Base-by-base conservation (phyloP, 2,113 vertebrate genomes). In the Oreotrochilus melanogaster region DNA sequence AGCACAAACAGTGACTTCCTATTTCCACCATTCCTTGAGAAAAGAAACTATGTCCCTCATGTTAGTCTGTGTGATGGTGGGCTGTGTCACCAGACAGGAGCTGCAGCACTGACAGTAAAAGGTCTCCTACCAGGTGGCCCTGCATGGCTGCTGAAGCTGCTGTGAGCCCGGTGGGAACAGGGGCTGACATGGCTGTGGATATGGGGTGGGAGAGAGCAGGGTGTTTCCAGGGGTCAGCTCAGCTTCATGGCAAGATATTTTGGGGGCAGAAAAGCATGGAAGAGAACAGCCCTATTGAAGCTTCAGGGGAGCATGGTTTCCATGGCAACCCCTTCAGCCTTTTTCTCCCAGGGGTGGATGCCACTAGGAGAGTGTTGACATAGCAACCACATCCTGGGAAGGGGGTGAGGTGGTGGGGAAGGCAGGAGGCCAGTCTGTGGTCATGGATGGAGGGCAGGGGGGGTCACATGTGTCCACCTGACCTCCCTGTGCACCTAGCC, bases 151-250 rank as follows among this genome's bases (percentile, higher is more conserved):
- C 11, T 7, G 51, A 58, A 62, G 42, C 23, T 65, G 16, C 61
- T 57, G 51, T 1, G 10, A 33, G 50, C 4, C 7, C 0, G 2
- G 6, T 15, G 30, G 39, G 65, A 82, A 5, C 19, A 25, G 66
- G 18, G 64, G 5, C 28, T 24, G 22, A 3, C 3, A 8, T 0
- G 2, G 58, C 43, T 4, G 0, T n/a, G 42, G 31, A 33, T 30
- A 35, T 6, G 1, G 27, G 13, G 30, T 17, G 22, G 45, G 45
- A 48, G 11, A 39, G 28, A 67, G 30, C 33, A 72, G 53, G 18
- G 14, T 7, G 6, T 0, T 1, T 7, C 25, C 2, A 2, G 39
- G 42, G 8, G 1, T 7, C 35, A 7, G 7, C 22, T 50, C 17
- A n/a, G 43, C 31, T 43, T 47, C 57, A 33, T 18, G 60, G 19